phyloP scores from a whole-genome alignment of 1,140 invertebrate species.

The Papilio aristodemus region DNA sequence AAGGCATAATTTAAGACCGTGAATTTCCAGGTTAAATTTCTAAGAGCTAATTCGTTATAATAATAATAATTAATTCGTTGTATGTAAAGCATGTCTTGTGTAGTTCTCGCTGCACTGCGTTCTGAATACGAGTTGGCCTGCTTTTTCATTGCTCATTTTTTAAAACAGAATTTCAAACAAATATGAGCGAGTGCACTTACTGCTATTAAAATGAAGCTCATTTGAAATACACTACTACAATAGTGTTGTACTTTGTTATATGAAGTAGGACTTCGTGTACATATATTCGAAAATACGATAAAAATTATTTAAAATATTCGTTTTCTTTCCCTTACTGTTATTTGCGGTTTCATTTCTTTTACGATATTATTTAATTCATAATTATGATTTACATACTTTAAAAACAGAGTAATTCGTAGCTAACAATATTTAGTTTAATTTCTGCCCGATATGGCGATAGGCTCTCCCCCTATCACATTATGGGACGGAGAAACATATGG shows the following conservation, averaged over 20 bases:
- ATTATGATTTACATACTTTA: too few species aligned
- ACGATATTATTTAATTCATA: too few species aligned
- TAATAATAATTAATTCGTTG: background rate
- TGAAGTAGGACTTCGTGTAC: background rate
- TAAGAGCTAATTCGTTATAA: background rate
- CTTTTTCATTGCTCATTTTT: constrained; percentile 22
- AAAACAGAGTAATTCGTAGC: too few species aligned
- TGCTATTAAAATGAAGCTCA: constrained; percentile 31
- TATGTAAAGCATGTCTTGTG: background rate
- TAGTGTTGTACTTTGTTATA: constrained; percentile 17
- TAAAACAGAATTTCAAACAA: constrained; percentile 31
- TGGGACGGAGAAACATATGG: too few species aligned
- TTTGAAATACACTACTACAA: constrained; percentile 27
- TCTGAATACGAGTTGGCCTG: constrained; percentile 13
- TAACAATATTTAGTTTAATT: too few species aligned
- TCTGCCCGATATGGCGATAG: too few species aligned
- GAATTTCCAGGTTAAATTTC: too few species aligned
- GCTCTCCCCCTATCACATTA: too few species aligned
- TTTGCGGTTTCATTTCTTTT: too few species aligned
- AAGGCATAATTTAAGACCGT: too few species aligned
- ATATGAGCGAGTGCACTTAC: constrained; percentile 30
- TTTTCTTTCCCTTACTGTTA: background rate
- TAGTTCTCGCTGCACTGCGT: background rate
- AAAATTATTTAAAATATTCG: background rate
- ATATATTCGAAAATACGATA: background rate